A percentile compares a stretch with the other conserved stretches of the same genome.
Evolutionary conservation across 92 coral and sea anemone genomes (phyloP).

Genomic region (Actinostola sp.): DNA sequence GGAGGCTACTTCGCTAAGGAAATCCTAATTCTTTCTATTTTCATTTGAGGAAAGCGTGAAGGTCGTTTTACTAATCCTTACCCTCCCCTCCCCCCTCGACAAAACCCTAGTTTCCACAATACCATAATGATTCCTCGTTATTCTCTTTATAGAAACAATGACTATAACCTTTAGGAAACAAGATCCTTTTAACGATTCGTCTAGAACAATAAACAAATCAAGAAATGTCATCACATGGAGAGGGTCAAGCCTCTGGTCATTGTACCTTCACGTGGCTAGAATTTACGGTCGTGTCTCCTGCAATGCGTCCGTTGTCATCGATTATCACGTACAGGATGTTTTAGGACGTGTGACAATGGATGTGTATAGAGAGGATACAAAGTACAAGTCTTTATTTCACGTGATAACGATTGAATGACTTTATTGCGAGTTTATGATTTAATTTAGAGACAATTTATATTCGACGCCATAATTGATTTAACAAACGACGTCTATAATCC

Average conservation of each 20-base stretch:
- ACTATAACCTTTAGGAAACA: not conserved
- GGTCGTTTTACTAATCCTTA: not conserved
- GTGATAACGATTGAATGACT: too few species aligned
- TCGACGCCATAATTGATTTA: too few species aligned
- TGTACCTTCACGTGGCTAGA: not conserved
- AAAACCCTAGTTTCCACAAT: not conserved
- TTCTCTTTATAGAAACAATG: conserved; percentile 9
- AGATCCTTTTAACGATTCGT: not conserved
- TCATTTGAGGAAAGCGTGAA: not conserved
- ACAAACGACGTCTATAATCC: too few species aligned
- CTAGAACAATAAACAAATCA: conserved; percentile 1
- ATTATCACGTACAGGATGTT: too few species aligned
- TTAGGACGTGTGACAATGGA: too few species aligned
- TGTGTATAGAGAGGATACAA: too few species aligned
- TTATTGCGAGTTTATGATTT: too few species aligned
- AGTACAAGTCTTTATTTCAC: too few species aligned
- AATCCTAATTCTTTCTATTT: not conserved
- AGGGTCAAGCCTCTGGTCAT: not conserved
- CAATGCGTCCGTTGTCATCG: too few species aligned
- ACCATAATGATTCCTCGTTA: not conserved
- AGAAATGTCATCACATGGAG: not conserved
- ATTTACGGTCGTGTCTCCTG: too few species aligned
- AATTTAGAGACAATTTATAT: too few species aligned
- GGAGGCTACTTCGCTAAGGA: too few species aligned
- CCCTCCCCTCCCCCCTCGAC: not conserved